phyloP scores from a whole-genome alignment of 2,797 vertebrate genomes.

The Sebastes umbrosus region DNA sequence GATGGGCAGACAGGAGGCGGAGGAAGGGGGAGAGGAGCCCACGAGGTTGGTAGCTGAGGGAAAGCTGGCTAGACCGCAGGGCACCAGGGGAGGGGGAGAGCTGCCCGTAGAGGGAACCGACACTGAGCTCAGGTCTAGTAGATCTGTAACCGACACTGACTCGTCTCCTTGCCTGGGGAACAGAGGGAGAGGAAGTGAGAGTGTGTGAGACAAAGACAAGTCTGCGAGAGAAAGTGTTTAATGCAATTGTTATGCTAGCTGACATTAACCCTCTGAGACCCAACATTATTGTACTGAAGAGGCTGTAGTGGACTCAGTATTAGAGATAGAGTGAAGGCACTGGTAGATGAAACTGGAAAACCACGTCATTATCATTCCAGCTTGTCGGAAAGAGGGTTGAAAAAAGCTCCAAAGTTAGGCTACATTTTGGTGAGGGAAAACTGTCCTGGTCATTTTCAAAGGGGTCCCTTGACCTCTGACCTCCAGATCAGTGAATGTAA shows the following conservation, averaged over 20 bases:
- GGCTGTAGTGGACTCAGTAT: too few relatives aligned
- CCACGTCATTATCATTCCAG: too few relatives aligned
- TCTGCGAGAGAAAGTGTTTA: neutral
- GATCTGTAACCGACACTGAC: slow-evolving; percentile 82
- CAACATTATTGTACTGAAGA: fast-evolving
- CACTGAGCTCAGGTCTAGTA: slow-evolving; percentile 85
- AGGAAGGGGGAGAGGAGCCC: slow-evolving; percentile 70
- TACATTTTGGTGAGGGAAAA: neutral
- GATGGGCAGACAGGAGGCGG: slow-evolving; percentile 68
- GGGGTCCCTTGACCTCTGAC: too few relatives aligned
- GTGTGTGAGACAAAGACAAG: neutral
- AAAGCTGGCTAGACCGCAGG: slow-evolving; percentile 48
- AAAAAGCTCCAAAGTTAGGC: too few relatives aligned
- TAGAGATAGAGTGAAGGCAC: too few relatives aligned
- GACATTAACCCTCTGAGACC: neutral
- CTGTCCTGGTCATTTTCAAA: fast-evolving
- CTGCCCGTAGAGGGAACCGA: slow-evolving; percentile 70
- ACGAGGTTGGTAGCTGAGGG: slow-evolving; percentile 54
- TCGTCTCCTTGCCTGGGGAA: slow-evolving; percentile 85
- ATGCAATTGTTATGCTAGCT: neutral
- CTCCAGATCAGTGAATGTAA: fast-evolving
- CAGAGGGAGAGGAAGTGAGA: slow-evolving; percentile 8
- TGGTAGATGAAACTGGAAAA: too few relatives aligned
- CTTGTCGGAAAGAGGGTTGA: too few relatives aligned
- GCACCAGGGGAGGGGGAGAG: slow-evolving; percentile 71